A percentile compares a stretch with the other conserved stretches of the same genome.
Conservation (phyloP, 2,888 invertebrate genomes). For the Dysmachus trigonus region DNA sequence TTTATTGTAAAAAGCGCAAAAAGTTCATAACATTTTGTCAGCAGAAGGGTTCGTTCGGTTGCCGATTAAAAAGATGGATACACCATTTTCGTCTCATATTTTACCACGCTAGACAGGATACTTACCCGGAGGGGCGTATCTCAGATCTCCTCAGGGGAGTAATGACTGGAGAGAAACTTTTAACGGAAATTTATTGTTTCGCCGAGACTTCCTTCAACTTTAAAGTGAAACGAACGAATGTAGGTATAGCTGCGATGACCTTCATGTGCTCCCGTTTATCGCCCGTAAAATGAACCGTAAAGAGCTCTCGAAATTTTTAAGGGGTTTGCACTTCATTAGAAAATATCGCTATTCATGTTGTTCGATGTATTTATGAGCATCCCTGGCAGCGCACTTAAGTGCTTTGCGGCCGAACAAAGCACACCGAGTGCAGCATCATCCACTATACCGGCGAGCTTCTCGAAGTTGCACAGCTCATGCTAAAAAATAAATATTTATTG, state of each 20-base stretch:
- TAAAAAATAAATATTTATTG: background rate
- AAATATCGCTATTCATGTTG: slow-evolving; percentile 1
- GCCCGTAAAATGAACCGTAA: background rate
- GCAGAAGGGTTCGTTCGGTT: slow-evolving; percentile 40
- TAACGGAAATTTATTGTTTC: slow-evolving; percentile 41
- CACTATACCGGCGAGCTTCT: background rate
- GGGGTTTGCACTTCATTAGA: slow-evolving; percentile 18
- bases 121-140: slow-evolving; percentile 34
- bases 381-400: background rate
- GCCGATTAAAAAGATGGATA: slow-evolving; percentile 42
- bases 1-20: background rate
- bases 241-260: background rate
- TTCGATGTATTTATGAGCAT: background rate
- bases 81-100: slow-evolving; percentile 39
- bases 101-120: slow-evolving; percentile 17
- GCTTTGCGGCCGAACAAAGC: background rate
- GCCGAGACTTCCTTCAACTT: slow-evolving; percentile 34
- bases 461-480: background rate
- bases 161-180: slow-evolving; percentile 35
- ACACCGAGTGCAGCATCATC: background rate
- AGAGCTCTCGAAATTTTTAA: slow-evolving; percentile 19
- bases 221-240: background rate
- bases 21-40: slow-evolving; percentile 37
- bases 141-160: slow-evolving; percentile 33
- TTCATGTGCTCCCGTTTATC: slow-evolving; percentile 5